Percentiles rank a stretch among this genome's conserved stretches.
phyloP scores from a whole-genome alignment of 2,888 invertebrate species.

The Drosophila lutescens region DNA sequence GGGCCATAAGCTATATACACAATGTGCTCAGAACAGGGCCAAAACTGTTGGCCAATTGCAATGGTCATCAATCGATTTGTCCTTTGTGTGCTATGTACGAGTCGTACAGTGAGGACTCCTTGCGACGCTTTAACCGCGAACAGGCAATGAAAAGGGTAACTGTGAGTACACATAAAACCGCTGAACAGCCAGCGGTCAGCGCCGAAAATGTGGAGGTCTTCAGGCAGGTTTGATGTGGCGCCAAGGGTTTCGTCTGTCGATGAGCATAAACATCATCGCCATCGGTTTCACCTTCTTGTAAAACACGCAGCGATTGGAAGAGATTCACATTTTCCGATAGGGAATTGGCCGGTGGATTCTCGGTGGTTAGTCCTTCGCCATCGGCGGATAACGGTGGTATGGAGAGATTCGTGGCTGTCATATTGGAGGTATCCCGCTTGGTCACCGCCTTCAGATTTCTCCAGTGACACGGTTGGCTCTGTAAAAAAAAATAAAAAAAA shows the following conservation, averaged over 20 bases:
- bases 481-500: conserved; percentile 35
- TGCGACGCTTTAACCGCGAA: conserved; percentile 88
- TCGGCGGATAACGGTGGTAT: conserved; percentile 59
- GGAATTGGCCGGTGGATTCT: conserved; percentile 83
- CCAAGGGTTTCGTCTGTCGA: conserved; percentile 48
- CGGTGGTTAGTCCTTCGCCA: conserved; percentile 61
- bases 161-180: conserved; percentile 89
- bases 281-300: conserved; percentile 92
- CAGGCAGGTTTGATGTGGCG: conserved; percentile 87
- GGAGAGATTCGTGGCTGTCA: conserved; percentile 80
- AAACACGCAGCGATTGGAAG: conserved; percentile 93
- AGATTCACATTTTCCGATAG: conserved; percentile 95
- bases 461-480: conserved; percentile 98
- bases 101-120: conserved; percentile 84
- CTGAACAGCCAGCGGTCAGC: conserved; percentile 88
- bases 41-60: neutral
- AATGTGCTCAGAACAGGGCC: conserved; percentile 38
- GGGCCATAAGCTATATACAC: conserved; percentile 67
- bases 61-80: conserved; percentile 85
- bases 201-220: conserved; percentile 88
- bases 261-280: conserved; percentile 82
- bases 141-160: conserved; percentile 91
- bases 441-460: conserved; percentile 92
- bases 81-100: conserved; percentile 88
- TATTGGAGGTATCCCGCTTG: conserved; percentile 88